Conservation (phyloP, 2,797 vertebrate species). For the Denticeps clupeoides region DNA sequence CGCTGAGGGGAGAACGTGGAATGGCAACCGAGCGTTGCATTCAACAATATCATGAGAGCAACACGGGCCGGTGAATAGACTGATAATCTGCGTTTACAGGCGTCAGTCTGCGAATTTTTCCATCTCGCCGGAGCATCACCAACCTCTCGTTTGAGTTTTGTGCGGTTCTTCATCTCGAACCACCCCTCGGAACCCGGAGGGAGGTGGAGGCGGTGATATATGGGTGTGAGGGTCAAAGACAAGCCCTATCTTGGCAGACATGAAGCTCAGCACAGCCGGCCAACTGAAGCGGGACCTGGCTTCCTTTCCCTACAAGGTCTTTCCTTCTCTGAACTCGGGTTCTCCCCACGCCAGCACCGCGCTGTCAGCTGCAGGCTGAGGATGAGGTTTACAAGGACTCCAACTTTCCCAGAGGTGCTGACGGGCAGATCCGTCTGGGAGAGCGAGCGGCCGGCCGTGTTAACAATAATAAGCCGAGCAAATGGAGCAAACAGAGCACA, state of each 20-base stretch:
- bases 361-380: background rate
- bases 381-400: too few relatives aligned
- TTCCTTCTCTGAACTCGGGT: background rate
- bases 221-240: constrained; percentile 20
- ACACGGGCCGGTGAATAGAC: too few relatives aligned
- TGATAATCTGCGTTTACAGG: too few relatives aligned
- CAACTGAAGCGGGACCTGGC: constrained; percentile 6
- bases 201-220: constrained; percentile 13
- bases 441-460: too few relatives aligned
- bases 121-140: too few relatives aligned
- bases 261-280: constrained; percentile 6
- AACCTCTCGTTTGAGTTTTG: too few relatives aligned
- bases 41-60: too few relatives aligned
- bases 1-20: background rate
- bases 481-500: constrained; percentile 12
- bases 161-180: too few relatives aligned
- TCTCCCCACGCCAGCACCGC: background rate
- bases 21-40: background rate
- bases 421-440: too few relatives aligned
- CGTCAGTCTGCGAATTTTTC: too few relatives aligned
- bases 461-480: constrained; percentile 27
- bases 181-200: constrained; percentile 3
- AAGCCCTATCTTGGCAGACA: constrained; percentile 25
- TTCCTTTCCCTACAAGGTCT: background rate
- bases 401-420: too few relatives aligned